Evolutionary conservation across 1,140 invertebrate species (phyloP).

Genomic region (Bombus waltoni): DNA sequence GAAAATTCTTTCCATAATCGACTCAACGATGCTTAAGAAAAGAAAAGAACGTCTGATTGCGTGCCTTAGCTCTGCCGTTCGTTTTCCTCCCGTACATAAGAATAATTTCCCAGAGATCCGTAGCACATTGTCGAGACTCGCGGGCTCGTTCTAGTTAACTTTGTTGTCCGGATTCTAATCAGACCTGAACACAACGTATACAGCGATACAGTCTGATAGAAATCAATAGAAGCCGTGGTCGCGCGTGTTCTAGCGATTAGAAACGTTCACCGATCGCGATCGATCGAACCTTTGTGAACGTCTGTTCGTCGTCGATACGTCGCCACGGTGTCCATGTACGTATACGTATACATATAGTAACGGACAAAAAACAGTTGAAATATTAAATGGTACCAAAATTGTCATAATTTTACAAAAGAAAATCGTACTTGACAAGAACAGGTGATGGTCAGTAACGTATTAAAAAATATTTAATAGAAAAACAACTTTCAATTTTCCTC

Average conservation of each 20-base stretch:
- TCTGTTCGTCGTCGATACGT: neutral
- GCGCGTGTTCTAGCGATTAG: neutral
- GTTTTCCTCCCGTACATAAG: neutral
- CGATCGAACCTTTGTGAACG: neutral
- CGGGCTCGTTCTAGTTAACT: slow-evolving; percentile 41
- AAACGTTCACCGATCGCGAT: slow-evolving; percentile 8
- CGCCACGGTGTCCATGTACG: slow-evolving; percentile 18
- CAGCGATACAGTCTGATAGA: slow-evolving; percentile 49
- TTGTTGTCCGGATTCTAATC: slow-evolving; percentile 35
- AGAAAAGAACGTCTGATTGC: neutral
- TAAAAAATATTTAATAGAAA: too few species aligned
- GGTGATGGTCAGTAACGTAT: rapidly evolving
- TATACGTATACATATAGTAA: slow-evolving; percentile 24
- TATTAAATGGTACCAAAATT: too few species aligned
- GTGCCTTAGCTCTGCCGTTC: neutral
- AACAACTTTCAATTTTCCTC: too few species aligned
- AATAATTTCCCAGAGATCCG: slow-evolving; percentile 36
- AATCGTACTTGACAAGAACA: too few species aligned
- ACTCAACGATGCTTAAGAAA: neutral
- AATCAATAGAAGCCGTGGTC: slow-evolving; percentile 34
- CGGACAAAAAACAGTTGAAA: too few species aligned
- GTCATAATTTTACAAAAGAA: too few species aligned
- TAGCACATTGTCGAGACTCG: slow-evolving; percentile 7
- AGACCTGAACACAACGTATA: slow-evolving; percentile 47
- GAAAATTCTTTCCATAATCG: neutral